Conservation (phyloP, 1,140 invertebrate species). For the Cephus cinctus region DNA sequence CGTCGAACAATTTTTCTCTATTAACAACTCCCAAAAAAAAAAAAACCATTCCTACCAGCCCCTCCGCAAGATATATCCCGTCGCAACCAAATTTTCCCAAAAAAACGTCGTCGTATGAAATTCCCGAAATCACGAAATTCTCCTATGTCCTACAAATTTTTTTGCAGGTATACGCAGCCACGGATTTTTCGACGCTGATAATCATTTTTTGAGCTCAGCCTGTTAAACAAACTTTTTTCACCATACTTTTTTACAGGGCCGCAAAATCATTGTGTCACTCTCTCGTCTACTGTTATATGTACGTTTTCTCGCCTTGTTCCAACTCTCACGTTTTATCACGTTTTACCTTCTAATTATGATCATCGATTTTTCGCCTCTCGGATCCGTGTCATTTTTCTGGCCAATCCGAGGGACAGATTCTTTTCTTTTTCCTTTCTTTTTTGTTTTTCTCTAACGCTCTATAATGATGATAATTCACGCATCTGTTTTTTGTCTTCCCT, state of each 20-base stretch:
- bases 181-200: constrained; percentile 55
- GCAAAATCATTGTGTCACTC: constrained; percentile 38
- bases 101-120: too few species aligned
- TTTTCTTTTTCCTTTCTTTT: constrained; percentile 8
- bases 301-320: constrained; percentile 42
- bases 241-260: constrained; percentile 42
- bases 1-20: too few species aligned
- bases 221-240: constrained; percentile 31
- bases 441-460: constrained; percentile 8
- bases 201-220: constrained; percentile 52
- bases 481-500: constrained; percentile 53
- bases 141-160: too few species aligned
- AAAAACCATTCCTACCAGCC: too few species aligned
- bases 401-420: too few species aligned
- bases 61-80: too few species aligned
- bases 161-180: constrained; percentile 54
- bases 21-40: constrained; percentile 6
- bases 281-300: constrained; percentile 59
- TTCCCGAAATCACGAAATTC: too few species aligned
- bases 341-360: constrained; percentile 3
- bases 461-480: too few species aligned
- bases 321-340: constrained; percentile 1
- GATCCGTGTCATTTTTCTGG: too few species aligned
- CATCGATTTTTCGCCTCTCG: too few species aligned
- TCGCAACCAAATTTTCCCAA: too few species aligned